phyloP scores from a whole-genome alignment of 2,888 invertebrate species.

The Ichneumoninae sp. region DNA sequence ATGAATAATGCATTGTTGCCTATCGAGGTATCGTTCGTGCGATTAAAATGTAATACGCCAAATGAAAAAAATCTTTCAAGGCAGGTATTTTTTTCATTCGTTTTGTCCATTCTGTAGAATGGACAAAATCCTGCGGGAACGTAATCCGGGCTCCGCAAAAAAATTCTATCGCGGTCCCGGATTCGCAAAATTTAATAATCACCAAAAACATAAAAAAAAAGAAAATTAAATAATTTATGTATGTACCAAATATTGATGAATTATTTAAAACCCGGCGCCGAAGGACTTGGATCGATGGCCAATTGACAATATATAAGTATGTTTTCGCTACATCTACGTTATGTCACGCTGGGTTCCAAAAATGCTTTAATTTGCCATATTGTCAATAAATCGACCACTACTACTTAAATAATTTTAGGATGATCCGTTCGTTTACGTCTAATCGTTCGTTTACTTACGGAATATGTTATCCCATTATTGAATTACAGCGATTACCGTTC shows the following conservation, averaged over 20 bases:
- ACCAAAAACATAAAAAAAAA: background rate
- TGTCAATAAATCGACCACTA: too few relatives aligned
- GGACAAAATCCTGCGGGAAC: background rate
- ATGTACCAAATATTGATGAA: too few relatives aligned
- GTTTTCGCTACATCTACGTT: too few relatives aligned
- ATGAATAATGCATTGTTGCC: background rate
- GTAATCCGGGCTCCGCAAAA: background rate
- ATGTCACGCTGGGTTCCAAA: too few relatives aligned
- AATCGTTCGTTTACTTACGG: background rate
- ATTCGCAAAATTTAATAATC: background rate
- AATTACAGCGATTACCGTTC: background rate
- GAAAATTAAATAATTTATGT: too few relatives aligned
- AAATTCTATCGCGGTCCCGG: background rate
- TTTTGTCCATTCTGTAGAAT: background rate
- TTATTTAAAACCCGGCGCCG: too few relatives aligned
- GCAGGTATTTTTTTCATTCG: background rate
- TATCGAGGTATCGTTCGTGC: background rate
- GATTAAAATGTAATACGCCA: background rate
- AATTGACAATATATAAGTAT: too few relatives aligned
- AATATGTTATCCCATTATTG: background rate
- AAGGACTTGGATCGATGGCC: too few relatives aligned
- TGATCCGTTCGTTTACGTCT: too few relatives aligned
- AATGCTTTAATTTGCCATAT: too few relatives aligned
- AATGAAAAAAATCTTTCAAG: too few relatives aligned
- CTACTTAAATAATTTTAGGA: too few relatives aligned